Percentiles rank a stretch among this genome's conserved stretches.
Evolutionary conservation across 1,140 invertebrate species (phyloP).

Genomic region (Maconellicoccus hirsutus): DNA sequence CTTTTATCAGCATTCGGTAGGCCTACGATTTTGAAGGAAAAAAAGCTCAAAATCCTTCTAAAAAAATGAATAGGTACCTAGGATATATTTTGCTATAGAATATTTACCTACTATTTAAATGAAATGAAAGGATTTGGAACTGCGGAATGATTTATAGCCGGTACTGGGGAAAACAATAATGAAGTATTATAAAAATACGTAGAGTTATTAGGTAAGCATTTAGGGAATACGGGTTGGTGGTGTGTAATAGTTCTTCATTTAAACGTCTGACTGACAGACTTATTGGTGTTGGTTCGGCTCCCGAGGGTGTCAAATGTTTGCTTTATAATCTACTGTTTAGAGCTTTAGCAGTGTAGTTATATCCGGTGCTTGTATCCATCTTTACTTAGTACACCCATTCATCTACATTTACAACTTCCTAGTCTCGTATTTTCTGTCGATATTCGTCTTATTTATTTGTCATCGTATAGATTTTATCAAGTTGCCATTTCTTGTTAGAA

Average conservation of each 20-base stretch:
- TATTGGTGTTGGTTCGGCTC: constrained; percentile 18
- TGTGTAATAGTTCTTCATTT: constrained; percentile 20
- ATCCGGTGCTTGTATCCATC: constrained; percentile 20
- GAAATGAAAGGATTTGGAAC: not conserved
- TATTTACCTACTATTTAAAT: not conserved
- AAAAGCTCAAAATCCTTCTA: too few relatives aligned
- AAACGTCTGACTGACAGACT: constrained; percentile 21
- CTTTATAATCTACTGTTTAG: not conserved
- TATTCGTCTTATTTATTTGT: constrained; percentile 15
- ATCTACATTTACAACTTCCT: constrained; percentile 22
- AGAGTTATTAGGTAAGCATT: constrained; percentile 18
- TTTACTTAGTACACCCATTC: constrained; percentile 13
- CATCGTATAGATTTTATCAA: constrained; percentile 6
- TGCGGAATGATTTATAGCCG: not conserved
- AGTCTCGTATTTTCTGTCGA: constrained; percentile 22
- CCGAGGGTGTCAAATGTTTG: constrained; percentile 21
- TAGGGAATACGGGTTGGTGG: not conserved
- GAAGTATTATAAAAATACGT: constrained; percentile 19
- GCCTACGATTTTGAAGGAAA: too few relatives aligned
- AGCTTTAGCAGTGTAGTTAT: constrained; percentile 9
- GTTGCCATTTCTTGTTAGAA: not conserved
- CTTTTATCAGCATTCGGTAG: too few relatives aligned
- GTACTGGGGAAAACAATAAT: constrained; percentile 14
- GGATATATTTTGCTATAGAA: too few relatives aligned
- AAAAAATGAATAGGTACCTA: too few relatives aligned